Percentiles rank a stretch among this genome's conserved stretches.
These are phyloP conservation scores for Atta cephalotes DNA, from an alignment of 1,140 invertebrate species.

Conservation along the genomic window DNA sequence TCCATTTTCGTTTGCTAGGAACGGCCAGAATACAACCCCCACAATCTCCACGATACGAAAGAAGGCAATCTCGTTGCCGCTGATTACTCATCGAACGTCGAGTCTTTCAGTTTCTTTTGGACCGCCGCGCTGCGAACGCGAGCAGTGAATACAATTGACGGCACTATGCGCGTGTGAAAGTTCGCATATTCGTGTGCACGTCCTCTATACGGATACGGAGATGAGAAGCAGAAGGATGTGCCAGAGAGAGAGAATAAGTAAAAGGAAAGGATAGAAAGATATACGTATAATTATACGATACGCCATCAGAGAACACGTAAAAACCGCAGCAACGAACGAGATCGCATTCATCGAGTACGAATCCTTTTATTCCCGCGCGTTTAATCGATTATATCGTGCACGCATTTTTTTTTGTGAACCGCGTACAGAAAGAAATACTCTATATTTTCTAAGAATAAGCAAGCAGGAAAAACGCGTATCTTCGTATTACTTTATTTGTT, in stretches of 20 bases:
- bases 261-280: not conserved
- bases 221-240: not conserved
- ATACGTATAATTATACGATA: not conserved
- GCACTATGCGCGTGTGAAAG: constrained; percentile 73
- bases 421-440: not conserved
- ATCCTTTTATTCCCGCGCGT: not conserved
- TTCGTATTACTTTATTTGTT: not conserved
- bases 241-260: not conserved
- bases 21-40: not conserved
- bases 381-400: not conserved
- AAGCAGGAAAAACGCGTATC: not conserved
- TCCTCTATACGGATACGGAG: constrained; percentile 40
- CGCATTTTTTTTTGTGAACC: not conserved
- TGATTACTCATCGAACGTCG: constrained; percentile 19
- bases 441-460: not conserved
- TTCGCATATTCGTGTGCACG: constrained; percentile 51
- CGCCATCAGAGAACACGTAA: not conserved
- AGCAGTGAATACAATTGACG: constrained; percentile 34
- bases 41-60: not conserved
- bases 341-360: not conserved
- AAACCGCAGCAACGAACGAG: not conserved
- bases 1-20: no score
- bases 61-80: not conserved
- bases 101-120: constrained; percentile 83
- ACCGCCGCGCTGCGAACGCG: constrained; percentile 76